These are phyloP conservation scores for Mylabris sibirica DNA, from an alignment of 2,888 invertebrate genomes.

Conservation along the genomic window DNA sequence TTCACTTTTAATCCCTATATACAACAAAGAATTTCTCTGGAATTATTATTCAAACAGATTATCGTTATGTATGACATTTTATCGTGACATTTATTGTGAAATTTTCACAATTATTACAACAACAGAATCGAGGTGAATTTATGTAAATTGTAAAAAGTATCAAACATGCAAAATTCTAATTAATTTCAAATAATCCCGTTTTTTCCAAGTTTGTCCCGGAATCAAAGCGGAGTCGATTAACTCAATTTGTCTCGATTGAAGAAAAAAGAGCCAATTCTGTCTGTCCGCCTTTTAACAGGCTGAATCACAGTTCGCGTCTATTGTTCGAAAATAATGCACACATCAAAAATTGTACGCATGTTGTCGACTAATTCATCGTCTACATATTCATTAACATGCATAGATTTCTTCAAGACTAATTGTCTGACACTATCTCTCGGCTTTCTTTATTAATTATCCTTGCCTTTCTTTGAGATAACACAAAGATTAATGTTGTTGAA, in stretches of 20 bases:
- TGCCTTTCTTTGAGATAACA: slow-evolving; percentile 35
- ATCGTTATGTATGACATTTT: slow-evolving; percentile 9
- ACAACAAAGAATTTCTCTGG: neutral
- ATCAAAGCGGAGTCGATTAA: neutral
- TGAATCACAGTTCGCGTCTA: slow-evolving; percentile 24
- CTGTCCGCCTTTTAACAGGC: slow-evolving; percentile 19
- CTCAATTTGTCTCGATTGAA: neutral
- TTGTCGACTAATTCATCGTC: neutral
- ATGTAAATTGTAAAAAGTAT: neutral
- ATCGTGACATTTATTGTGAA: neutral
- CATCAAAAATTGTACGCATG: neutral
- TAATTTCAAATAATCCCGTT: neutral
- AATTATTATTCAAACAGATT: slow-evolving; percentile 11
- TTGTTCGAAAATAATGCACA: neutral
- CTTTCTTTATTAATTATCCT: slow-evolving; percentile 40
- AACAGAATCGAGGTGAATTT: neutral
- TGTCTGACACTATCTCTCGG: slow-evolving; percentile 41
- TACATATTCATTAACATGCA: neutral
- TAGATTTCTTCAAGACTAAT: slow-evolving; percentile 32
- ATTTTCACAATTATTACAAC: neutral
- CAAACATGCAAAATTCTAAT: neutral
- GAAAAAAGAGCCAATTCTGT: neutral
- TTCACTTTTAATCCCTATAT: neutral
- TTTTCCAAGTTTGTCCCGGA: neutral
- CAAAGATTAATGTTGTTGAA: slow-evolving; percentile 39